These are phyloP conservation scores for Seriola aureovittata DNA, from an alignment of 2,113 vertebrate species.

Conservation along the genomic window DNA sequence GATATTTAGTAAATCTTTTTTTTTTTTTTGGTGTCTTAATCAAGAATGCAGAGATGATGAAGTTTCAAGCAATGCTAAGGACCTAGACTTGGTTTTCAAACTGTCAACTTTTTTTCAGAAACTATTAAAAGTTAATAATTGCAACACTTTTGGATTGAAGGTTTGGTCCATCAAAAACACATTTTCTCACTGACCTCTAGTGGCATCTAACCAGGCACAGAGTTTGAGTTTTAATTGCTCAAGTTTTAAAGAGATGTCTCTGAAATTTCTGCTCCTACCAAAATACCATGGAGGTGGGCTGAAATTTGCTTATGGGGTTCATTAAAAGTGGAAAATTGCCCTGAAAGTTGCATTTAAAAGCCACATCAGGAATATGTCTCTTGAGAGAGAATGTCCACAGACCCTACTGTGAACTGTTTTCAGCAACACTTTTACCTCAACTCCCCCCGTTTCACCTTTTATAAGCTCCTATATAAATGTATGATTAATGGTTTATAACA, in stretches of 20 bases:
- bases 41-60: neutral
- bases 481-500: no score
- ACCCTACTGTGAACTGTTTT: no score
- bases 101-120: neutral
- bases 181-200: no score
- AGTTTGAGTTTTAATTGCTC: neutral
- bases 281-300: no score
- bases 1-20: neutral
- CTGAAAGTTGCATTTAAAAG: neutral
- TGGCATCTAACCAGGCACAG: no score
- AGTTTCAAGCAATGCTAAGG: no score
- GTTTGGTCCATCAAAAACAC: no score
- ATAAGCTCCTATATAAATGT: neutral
- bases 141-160: no score
- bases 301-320: no score
- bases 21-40: neutral
- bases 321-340: neutral
- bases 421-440: neutral
- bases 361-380: neutral
- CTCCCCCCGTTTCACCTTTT: neutral
- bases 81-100: no score
- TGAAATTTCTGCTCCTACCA: neutral
- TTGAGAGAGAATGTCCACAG: neutral
- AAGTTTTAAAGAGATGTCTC: neutral
- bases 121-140: neutral